These are phyloP conservation scores for Halotydeus destructor DNA, from an alignment of 1,140 invertebrate genomes.

Conservation along the genomic window DNA sequence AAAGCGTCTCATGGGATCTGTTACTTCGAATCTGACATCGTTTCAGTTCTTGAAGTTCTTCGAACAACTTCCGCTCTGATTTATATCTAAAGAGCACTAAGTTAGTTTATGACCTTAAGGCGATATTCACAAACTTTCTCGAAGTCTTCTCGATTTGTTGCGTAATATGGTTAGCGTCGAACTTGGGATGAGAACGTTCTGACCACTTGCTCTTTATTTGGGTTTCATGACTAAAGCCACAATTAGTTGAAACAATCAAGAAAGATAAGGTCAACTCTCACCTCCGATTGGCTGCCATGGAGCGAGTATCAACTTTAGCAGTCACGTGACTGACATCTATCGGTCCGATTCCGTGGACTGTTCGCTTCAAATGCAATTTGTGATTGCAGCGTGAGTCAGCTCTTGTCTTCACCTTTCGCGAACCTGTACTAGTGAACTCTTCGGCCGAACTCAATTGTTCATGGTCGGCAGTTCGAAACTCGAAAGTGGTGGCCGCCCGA, in stretches of 20 bases:
- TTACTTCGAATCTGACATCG: constrained; percentile 71
- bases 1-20: constrained; percentile 61
- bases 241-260: neutral
- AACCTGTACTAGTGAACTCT: no score
- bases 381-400: constrained; percentile 5
- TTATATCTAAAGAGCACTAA: no score
- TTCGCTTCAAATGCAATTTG: constrained; percentile 1
- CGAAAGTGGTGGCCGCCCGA: no score
- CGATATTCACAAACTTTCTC: no score
- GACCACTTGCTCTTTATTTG: no score
- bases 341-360: neutral
- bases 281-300: neutral
- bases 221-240: neutral
- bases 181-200: neutral
- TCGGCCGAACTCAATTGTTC: no score
- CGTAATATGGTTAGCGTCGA: neutral
- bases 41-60: constrained; percentile 77
- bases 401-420: neutral
- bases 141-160: no score
- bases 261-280: neutral
- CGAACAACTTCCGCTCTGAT: constrained; percentile 75
- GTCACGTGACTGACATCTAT: constrained; percentile 8
- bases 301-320: constrained; percentile 7
- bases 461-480: no score
- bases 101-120: no score